Conservation (phyloP, 2,113 vertebrate genomes). For the Cyanoderma ruficeps region DNA sequence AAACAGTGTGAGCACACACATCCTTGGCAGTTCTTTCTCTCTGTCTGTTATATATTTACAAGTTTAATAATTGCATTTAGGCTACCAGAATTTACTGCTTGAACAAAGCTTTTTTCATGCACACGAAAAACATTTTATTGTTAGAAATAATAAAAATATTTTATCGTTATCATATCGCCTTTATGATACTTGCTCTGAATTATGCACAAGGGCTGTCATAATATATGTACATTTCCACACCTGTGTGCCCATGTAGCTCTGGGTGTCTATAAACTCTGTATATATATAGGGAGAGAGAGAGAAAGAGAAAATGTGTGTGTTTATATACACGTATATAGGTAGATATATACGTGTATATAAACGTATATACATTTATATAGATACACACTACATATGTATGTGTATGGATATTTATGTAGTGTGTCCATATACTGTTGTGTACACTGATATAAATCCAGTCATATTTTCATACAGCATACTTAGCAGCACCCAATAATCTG, state of each 20-base stretch:
- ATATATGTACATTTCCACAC: not conserved
- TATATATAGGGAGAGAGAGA: no score
- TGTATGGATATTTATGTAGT: not conserved
- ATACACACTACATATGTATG: not conserved
- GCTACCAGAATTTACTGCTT: not conserved
- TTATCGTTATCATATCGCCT: not conserved
- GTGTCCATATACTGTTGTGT: not conserved
- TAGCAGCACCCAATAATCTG: not conserved
- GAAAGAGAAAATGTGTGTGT: not conserved
- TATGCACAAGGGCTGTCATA: not conserved
- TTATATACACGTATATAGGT: no score
- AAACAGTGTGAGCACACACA: not conserved
- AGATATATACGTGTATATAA: no score
- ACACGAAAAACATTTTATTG: not conserved
- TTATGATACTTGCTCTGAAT: not conserved
- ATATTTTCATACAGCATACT: not conserved
- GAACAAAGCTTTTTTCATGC: not conserved
- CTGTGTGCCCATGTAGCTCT: not conserved
- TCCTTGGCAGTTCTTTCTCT: not conserved
- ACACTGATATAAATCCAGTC: not conserved
- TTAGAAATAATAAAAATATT: not conserved
- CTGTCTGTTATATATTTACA: not conserved
- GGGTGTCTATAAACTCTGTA: not conserved
- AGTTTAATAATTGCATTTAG: not conserved
- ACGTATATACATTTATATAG: no score